Conservation (phyloP, 1,140 invertebrate species). For the Pseudomyrmex gracilis region DNA sequence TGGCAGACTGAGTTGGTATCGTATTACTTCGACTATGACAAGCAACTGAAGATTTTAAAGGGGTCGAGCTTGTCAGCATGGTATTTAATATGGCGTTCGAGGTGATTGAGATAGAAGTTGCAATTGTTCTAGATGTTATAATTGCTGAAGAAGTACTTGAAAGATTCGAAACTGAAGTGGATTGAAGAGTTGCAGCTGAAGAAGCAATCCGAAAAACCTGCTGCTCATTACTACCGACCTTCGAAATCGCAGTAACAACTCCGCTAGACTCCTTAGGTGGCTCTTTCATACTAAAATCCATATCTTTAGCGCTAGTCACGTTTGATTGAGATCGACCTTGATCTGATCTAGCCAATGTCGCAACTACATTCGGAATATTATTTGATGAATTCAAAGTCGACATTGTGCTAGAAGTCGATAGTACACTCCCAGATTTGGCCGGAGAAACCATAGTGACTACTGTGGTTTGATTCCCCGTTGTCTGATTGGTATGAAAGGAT, state of each 20-base stretch:
- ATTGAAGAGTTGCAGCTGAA: slow-evolving; percentile 66
- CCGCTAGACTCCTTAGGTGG: slow-evolving; percentile 39
- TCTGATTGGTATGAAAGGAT: slow-evolving; percentile 80
- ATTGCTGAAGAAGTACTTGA: slow-evolving; percentile 64
- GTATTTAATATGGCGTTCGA: slow-evolving; percentile 84
- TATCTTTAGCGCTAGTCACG: slow-evolving; percentile 11
- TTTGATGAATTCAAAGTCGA: slow-evolving; percentile 67
- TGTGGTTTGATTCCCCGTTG: slow-evolving; percentile 73
- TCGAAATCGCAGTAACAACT: slow-evolving; percentile 74
- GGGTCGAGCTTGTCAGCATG: slow-evolving; percentile 81
- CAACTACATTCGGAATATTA: slow-evolving; percentile 53
- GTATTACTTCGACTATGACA: slow-evolving; percentile 76
- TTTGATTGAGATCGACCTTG: slow-evolving; percentile 6
- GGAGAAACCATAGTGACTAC: slow-evolving; percentile 87
- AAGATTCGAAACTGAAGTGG: slow-evolving; percentile 57
- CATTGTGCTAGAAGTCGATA: slow-evolving; percentile 74
- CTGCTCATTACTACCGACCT: slow-evolving; percentile 72
- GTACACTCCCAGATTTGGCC: slow-evolving; percentile 74
- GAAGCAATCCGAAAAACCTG: slow-evolving; percentile 75
- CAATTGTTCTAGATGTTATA: slow-evolving; percentile 53
- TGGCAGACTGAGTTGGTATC: slow-evolving; percentile 79
- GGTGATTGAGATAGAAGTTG: slow-evolving; percentile 80
- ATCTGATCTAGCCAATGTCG: slow-evolving; percentile 24
- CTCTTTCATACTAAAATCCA: slow-evolving; percentile 18
- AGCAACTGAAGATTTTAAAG: slow-evolving; percentile 80